phyloP scores from a whole-genome alignment of 1,140 invertebrate species.

The Sminthurides bifidus region DNA sequence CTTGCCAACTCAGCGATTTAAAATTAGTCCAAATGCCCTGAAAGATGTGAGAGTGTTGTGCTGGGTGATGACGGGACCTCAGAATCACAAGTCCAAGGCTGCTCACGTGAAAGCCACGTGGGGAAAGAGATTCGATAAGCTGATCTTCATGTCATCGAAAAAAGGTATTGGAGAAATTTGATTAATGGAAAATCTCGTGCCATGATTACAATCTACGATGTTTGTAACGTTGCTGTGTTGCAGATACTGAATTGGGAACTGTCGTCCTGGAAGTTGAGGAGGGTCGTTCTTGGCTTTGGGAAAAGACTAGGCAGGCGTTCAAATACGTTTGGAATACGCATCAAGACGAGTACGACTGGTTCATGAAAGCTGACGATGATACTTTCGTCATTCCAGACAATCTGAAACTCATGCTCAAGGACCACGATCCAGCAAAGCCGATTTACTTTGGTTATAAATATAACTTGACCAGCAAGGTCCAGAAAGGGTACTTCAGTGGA shows the following conservation, averaged over 20 bases:
- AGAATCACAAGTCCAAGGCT: constrained; percentile 21
- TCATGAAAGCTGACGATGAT: constrained; percentile 33
- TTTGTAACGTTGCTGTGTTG: background rate
- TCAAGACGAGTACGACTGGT: constrained; percentile 32
- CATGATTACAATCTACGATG: background rate
- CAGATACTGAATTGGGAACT: background rate
- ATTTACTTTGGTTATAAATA: constrained; percentile 40
- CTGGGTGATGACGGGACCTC: constrained; percentile 30
- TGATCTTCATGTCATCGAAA: constrained; percentile 39
- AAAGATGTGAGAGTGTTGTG: constrained; percentile 23
- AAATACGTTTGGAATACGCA: constrained; percentile 29
- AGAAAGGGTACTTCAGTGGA: too few species aligned
- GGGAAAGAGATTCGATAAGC: constrained; percentile 36
- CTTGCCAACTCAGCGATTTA: too few species aligned
- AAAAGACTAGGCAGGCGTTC: constrained; percentile 31
- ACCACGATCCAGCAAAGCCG: constrained; percentile 26
- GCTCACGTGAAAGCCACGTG: constrained; percentile 34
- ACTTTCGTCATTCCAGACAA: constrained; percentile 33
- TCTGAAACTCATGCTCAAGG: constrained; percentile 18
- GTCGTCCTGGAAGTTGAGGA: constrained; percentile 22
- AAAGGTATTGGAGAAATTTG: constrained; percentile 10
- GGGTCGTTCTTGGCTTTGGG: constrained; percentile 32
- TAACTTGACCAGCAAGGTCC: too few species aligned
- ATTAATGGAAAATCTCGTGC: too few species aligned
- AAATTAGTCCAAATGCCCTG: too few species aligned